Evolutionary conservation across 2,888 invertebrate genomes (phyloP).

Genomic region (Pollenia amentaria): DNA sequence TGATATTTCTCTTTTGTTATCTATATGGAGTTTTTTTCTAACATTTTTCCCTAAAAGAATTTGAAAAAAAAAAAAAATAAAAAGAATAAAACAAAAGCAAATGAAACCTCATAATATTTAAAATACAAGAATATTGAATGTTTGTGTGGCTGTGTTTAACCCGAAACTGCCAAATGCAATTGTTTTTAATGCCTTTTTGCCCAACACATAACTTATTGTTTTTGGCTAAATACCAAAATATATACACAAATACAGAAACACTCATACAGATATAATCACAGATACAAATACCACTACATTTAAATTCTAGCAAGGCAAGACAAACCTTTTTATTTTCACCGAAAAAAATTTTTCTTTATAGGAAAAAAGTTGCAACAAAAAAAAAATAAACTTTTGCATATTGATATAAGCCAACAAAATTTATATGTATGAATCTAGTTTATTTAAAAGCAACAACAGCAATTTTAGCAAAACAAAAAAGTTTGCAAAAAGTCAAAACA

Average conservation of each 20-base stretch:
- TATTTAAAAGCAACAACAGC: slow-evolving; percentile 42
- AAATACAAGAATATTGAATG: slow-evolving; percentile 50
- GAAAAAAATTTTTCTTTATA: slow-evolving; percentile 19
- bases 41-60: slow-evolving; percentile 20
- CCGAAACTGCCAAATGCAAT: slow-evolving; percentile 75
- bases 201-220: slow-evolving; percentile 73
- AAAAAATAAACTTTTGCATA: slow-evolving; percentile 70
- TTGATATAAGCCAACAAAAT: slow-evolving; percentile 67
- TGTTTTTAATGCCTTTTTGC: slow-evolving; percentile 75
- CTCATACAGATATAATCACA: slow-evolving; percentile 11
- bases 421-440: slow-evolving; percentile 44
- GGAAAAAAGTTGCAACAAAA: slow-evolving; percentile 8
- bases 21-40: slow-evolving; percentile 12
- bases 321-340: slow-evolving; percentile 34
- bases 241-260: slow-evolving; percentile 18
- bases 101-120: slow-evolving; percentile 61
- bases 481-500: slow-evolving; percentile 47
- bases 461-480: slow-evolving; percentile 16
- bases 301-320: slow-evolving; percentile 15
- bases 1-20: slow-evolving; percentile 71
- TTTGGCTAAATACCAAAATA: slow-evolving; percentile 76
- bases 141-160: slow-evolving; percentile 62
- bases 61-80: slow-evolving; percentile 19
- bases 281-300: slow-evolving; percentile 21
- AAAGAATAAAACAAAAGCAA: slow-evolving; percentile 15